Base-by-base conservation (phyloP, 2,113 vertebrate species). In the Meles meles region DNA sequence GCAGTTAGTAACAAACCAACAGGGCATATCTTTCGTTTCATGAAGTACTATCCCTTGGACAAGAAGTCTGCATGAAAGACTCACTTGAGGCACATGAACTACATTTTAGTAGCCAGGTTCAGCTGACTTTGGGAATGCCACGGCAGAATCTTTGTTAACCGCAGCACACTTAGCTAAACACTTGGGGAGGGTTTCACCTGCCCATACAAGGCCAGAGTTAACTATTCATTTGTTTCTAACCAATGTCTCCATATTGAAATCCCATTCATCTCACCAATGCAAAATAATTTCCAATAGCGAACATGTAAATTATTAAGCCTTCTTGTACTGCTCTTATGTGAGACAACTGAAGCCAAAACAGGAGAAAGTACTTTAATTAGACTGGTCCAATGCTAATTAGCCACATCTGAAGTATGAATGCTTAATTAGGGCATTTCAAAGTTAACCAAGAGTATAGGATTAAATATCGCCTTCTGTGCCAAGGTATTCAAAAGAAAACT, bases 361-460 rank as follows among this genome's bases (percentile, higher is more conserved):
- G 47, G 83, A 97, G 93, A 94, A 55, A 47, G 55, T 91, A 74
- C n/a, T 95, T 67, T 95, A 97, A 89, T 88, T 93, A 97, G 81
- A 88, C 39, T 6, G 34, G 72, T 93, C 65, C 57, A 87, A 61
- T 96, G 89, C 67, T 93, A 97, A 97, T 85, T 74, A 97, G 93
- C 65, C n/a, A 79, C 80, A 95, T 59, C 61, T 93, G 34, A 91
- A 92, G 55, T 87, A n/a, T 96, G 86, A 95, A 96, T 84, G 61
- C 47, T 67, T 98, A 92, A 98, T 94, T 83, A 92, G 89, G 69
- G 39, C 13, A 84, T 95, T 96, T 97, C 21, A 59, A 92, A 93
- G 69, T 91, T 98, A 96, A 92, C 55, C 55, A 71, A 69, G 61
- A 85, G 44, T 82, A 6, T 85, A 92, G 76, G n/a, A 90, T 94